phyloP scores from a whole-genome alignment of 1,140 invertebrate genomes.

The Heliothis virescens region DNA sequence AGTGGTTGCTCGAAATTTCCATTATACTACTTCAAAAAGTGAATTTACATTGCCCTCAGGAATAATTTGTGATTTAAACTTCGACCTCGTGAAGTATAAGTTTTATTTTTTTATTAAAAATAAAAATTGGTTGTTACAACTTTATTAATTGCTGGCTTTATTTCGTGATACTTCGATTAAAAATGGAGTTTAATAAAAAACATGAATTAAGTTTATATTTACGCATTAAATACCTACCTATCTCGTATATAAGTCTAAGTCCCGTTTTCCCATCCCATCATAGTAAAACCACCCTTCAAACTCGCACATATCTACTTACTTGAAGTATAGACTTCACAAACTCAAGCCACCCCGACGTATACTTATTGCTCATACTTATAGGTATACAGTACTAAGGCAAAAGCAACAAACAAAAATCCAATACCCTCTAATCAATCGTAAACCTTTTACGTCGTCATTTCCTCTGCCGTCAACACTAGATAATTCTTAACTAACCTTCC shows the following conservation, averaged over 20 bases:
- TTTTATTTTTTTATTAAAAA: constrained; percentile 46
- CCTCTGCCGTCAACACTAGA: constrained; percentile 30
- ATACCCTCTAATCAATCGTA: constrained; percentile 39
- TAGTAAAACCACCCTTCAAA: too few species aligned
- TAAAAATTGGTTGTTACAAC: constrained; percentile 49
- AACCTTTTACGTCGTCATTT: constrained; percentile 41
- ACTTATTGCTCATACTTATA: too few species aligned
- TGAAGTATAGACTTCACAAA: too few species aligned
- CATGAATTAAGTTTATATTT: too few species aligned
- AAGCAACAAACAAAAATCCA: constrained; percentile 29
- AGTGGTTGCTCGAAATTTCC: constrained; percentile 80
- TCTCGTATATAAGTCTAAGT: too few species aligned
- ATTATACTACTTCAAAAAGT: constrained; percentile 75
- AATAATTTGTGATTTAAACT: constrained; percentile 61
- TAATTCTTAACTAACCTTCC: constrained; percentile 42
- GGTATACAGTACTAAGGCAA: not conserved
- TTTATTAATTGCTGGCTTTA: constrained; percentile 45
- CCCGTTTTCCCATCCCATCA: too few species aligned
- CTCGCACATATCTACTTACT: too few species aligned
- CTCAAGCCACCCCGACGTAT: too few species aligned
- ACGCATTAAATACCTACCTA: too few species aligned
- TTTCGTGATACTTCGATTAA: not conserved
- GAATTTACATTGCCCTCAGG: constrained; percentile 70
- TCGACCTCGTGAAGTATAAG: constrained; percentile 37
- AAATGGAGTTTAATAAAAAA: not conserved